These are phyloP conservation scores for Centropristis striata DNA, from an alignment of 2,113 vertebrate species.

Conservation along the genomic window DNA sequence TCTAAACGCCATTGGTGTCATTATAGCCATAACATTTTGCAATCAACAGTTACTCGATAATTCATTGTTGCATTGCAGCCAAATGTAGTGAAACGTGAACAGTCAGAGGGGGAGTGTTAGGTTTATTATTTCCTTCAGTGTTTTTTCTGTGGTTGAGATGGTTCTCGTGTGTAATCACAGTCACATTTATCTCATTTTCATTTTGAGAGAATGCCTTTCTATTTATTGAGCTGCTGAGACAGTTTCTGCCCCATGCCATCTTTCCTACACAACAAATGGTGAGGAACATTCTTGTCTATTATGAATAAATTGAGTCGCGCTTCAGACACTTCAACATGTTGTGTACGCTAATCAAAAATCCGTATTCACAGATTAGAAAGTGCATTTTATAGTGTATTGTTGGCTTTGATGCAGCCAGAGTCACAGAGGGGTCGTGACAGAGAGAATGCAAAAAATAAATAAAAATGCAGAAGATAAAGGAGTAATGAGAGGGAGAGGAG, in stretches of 20 bases:
- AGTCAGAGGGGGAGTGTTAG: background rate
- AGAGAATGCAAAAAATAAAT: constrained; percentile 8
- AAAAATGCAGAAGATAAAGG: background rate
- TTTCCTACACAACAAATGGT: background rate
- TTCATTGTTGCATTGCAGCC: background rate
- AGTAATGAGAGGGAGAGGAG: constrained; percentile 7
- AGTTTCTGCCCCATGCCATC: background rate
- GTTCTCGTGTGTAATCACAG: background rate
- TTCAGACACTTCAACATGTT: background rate
- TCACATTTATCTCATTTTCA: background rate
- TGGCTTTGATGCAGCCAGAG: background rate
- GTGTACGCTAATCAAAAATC: background rate
- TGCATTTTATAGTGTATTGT: too few species aligned
- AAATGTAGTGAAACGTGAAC: background rate
- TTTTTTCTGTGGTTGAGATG: background rate
- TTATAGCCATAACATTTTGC: too few species aligned
- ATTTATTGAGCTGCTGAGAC: background rate
- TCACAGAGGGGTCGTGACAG: background rate
- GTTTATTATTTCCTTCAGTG: background rate
- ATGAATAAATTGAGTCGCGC: constrained; percentile 2
- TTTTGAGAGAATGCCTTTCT: background rate
- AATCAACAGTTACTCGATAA: too few species aligned
- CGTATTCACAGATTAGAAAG: constrained; percentile 6
- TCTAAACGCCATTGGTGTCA: too few species aligned
- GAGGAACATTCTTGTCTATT: background rate